Evolutionary conservation across 1,140 invertebrate species (phyloP).

Genomic region (Asobara japonica): DNA sequence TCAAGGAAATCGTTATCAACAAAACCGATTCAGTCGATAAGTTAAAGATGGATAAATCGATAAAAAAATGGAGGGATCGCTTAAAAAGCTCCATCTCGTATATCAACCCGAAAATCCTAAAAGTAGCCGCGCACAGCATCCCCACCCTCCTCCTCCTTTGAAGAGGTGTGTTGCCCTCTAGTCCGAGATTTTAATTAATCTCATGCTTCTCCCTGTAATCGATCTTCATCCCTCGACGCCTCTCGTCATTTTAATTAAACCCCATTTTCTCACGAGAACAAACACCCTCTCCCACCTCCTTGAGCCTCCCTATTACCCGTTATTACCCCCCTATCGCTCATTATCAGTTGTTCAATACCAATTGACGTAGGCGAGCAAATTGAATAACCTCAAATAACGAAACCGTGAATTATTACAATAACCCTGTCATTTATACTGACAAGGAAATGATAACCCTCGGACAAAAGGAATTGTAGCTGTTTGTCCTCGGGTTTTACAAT

Average conservation of each 20-base stretch:
- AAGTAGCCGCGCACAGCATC: slow-evolving; percentile 33
- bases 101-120: slow-evolving; percentile 32
- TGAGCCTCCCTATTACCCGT: neutral
- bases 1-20: too few relatives aligned
- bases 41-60: too few relatives aligned
- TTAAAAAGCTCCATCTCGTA: neutral
- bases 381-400: neutral
- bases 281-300: neutral
- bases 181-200: slow-evolving; percentile 38
- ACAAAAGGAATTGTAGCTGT: neutral
- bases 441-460: neutral
- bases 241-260: slow-evolving; percentile 62
- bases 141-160: neutral
- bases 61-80: neutral
- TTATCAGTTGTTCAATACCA: neutral
- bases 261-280: slow-evolving; percentile 34
- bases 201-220: slow-evolving; percentile 42
- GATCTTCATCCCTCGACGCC: slow-evolving; percentile 43
- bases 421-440: neutral
- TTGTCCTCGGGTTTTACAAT: neutral
- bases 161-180: neutral
- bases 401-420: neutral
- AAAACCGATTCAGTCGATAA: too few relatives aligned
- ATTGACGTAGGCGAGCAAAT: neutral
- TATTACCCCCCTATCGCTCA: neutral